Conservation (phyloP, 1,140 invertebrate species). For the Hesperophylax magnus region DNA sequence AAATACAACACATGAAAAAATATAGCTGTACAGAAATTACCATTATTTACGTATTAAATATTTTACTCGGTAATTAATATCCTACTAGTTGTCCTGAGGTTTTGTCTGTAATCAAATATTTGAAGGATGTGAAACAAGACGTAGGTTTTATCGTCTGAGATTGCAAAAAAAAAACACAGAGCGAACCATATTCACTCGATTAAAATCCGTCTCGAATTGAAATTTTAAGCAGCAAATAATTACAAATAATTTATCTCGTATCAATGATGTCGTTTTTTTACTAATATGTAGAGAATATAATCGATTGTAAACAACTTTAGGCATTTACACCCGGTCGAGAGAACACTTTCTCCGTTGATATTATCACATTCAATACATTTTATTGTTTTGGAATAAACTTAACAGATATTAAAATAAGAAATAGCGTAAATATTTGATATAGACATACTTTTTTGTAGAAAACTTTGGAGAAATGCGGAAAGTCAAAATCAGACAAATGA, state of each 20-base stretch:
- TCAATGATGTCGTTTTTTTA: too few relatives aligned
- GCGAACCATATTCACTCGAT: background rate
- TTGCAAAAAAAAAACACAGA: background rate
- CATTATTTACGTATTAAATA: too few relatives aligned
- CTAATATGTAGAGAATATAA: slow-evolving; percentile 19
- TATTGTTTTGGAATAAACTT: background rate
- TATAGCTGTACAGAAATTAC: too few relatives aligned
- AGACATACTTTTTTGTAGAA: slow-evolving; percentile 19
- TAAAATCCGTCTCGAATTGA: too few relatives aligned
- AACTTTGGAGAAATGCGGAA: slow-evolving; percentile 34
- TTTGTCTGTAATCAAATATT: too few relatives aligned
- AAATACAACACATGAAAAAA: too few relatives aligned
- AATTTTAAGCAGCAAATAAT: too few relatives aligned
- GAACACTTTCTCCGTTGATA: slow-evolving; percentile 18
- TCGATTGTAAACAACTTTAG: slow-evolving; percentile 51
- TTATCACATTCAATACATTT: background rate
- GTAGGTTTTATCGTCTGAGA: background rate
- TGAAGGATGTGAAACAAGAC: background rate
- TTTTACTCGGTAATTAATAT: too few relatives aligned
- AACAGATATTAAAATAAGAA: slow-evolving; percentile 23
- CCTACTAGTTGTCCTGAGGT: too few relatives aligned
- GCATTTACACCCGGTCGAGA: slow-evolving; percentile 38
- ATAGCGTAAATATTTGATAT: background rate
- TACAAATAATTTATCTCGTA: too few relatives aligned
- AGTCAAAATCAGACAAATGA: slow-evolving; percentile 43